phyloP scores from a whole-genome alignment of 2,113 vertebrate species.

The Tragelaphus scriptus region DNA sequence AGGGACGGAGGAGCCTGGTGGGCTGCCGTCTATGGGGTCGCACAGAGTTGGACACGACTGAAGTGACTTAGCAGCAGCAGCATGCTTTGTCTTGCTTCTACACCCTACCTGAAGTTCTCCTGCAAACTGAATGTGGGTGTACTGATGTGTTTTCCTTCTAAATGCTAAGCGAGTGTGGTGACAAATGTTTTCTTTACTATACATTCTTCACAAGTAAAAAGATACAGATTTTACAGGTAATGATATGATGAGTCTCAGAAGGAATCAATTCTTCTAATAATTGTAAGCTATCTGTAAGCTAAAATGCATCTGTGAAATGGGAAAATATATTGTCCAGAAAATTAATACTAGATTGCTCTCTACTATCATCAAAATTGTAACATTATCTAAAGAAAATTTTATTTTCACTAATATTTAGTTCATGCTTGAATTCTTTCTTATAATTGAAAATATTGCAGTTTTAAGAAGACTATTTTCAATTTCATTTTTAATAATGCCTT shows the following conservation, averaged over 20 bases:
- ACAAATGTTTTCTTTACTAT: not conserved
- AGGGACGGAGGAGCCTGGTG: accelerated
- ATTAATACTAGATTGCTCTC: not conserved
- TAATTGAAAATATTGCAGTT: not conserved
- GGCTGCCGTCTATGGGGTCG: accelerated
- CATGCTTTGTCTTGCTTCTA: not conserved
- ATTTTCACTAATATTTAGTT: not conserved
- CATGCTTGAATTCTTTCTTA: not conserved
- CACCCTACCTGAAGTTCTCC: not conserved
- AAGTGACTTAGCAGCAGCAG: too few species aligned
- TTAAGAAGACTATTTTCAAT: not conserved
- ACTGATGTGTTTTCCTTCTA: not conserved
- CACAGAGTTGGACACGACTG: too few species aligned
- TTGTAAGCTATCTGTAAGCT: not conserved
- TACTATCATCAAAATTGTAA: not conserved
- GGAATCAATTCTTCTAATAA: constrained; percentile 18
- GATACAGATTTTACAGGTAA: not conserved
- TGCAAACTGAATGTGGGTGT: not conserved
- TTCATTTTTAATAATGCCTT: not conserved
- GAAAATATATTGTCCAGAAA: not conserved
- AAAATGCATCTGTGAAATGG: not conserved
- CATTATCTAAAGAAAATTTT: not conserved
- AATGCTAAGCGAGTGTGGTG: not conserved
- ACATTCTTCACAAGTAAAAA: constrained; percentile 31
- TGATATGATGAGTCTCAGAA: not conserved